These are phyloP conservation scores for Eilema caniola DNA, from an alignment of 2,888 invertebrate species.

Conservation along the genomic window DNA sequence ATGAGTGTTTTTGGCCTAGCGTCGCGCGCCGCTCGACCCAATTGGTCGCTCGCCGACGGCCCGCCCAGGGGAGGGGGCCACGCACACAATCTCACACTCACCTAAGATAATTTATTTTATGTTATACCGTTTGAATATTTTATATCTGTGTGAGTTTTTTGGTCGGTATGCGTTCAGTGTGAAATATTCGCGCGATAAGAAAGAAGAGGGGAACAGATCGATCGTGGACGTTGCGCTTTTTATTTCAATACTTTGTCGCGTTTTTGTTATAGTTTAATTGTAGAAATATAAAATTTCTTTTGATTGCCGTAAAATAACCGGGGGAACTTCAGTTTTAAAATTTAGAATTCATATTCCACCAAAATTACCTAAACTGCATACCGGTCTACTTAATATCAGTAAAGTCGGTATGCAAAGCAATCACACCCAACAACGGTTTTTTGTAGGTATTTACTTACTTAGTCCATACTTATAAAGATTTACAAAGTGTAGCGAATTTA, in stretches of 20 bases:
- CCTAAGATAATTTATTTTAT: slow-evolving; percentile 87
- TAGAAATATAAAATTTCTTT: slow-evolving; percentile 29
- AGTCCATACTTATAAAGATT: background rate
- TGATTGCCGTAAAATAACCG: background rate
- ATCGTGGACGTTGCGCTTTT: slow-evolving; percentile 84
- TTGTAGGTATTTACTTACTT: background rate
- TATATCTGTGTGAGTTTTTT: slow-evolving; percentile 87
- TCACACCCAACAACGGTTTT: no score
- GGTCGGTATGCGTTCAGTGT: slow-evolving; percentile 86
- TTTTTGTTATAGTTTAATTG: slow-evolving; percentile 76
- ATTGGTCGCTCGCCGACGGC: slow-evolving; percentile 81
- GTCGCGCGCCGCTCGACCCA: slow-evolving; percentile 86
- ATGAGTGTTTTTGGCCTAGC: slow-evolving; percentile 75
- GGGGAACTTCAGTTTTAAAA: background rate
- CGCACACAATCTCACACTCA: slow-evolving; percentile 81
- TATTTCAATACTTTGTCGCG: slow-evolving; percentile 74
- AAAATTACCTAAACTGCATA: background rate
- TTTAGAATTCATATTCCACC: background rate
- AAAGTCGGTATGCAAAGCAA: background rate
- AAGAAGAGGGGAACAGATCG: slow-evolving; percentile 86
- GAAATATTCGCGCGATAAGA: slow-evolving; percentile 87
- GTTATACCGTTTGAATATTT: slow-evolving; percentile 87
- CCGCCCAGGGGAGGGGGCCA: slow-evolving; percentile 84
- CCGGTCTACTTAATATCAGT: background rate
- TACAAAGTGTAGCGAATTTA: background rate